Evolutionary conservation across 2,113 vertebrate genomes (phyloP).

Genomic region (Grammomys surdaster): DNA sequence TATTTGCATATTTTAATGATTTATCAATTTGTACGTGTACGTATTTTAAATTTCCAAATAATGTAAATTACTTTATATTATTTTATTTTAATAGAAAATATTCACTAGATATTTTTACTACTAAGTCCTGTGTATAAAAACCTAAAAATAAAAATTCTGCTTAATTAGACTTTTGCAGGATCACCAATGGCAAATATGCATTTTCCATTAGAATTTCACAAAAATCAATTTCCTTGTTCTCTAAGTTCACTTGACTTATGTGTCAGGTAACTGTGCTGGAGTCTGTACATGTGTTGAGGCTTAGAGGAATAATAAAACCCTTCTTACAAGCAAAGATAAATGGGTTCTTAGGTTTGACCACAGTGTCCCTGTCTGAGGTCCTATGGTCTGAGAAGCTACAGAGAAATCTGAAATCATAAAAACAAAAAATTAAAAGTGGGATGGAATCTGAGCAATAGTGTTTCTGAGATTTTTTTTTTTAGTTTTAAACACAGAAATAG

Average conservation of each 20-base stretch:
- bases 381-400: neutral
- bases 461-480: neutral
- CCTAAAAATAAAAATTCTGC: neutral
- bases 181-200: neutral
- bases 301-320: neutral
- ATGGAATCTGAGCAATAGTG: neutral
- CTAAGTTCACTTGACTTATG: neutral
- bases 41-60: neutral
- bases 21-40: neutral
- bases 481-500: neutral
- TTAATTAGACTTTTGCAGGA: neutral
- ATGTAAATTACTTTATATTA: neutral
- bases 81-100: conserved; percentile 21
- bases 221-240: neutral
- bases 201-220: neutral
- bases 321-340: neutral
- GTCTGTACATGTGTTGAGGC: neutral
- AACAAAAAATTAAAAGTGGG: neutral
- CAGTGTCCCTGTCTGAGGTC: neutral
- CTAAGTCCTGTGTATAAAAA: neutral
- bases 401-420: neutral
- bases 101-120: neutral
- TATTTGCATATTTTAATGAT: neutral
- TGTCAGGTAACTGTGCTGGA: no score
- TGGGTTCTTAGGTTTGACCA: neutral